These are phyloP conservation scores for Plotosus lineatus DNA, from an alignment of 2,113 vertebrate genomes.

Conservation along the genomic window DNA sequence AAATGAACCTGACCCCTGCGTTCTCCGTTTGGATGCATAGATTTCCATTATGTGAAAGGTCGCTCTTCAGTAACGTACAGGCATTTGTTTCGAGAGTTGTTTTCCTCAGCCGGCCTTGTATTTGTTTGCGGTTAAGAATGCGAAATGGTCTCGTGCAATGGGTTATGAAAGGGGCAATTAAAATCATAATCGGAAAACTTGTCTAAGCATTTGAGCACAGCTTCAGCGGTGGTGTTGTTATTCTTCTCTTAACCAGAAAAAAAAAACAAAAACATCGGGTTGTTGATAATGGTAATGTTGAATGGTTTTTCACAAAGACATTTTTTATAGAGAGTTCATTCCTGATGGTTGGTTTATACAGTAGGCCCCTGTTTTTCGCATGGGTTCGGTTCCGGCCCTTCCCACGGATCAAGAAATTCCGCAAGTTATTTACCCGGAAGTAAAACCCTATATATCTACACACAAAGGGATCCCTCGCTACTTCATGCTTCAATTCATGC, in stretches of 20 bases:
- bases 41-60: conserved; percentile 59
- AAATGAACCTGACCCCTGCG: conserved; percentile 55
- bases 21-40: conserved; percentile 60
- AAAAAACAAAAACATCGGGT: background rate
- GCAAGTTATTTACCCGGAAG: too few species aligned
- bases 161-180: conserved; percentile 33
- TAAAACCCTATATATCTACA: too few species aligned
- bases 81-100: conserved; percentile 30
- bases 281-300: background rate
- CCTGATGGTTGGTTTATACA: background rate
- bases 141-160: conserved; percentile 4
- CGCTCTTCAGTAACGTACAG: conserved; percentile 12
- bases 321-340: background rate
- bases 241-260: conserved; percentile 12
- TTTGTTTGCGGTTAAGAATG: conserved; percentile 30
- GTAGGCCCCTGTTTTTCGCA: too few species aligned
- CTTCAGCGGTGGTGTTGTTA: background rate
- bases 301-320: background rate
- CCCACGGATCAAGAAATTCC: too few species aligned
- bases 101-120: background rate
- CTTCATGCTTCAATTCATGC: too few species aligned
- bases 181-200: background rate
- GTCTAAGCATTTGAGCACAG: background rate
- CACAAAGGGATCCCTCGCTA: too few species aligned
- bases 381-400: too few species aligned